phyloP scores from a whole-genome alignment of 2,797 vertebrate species.

The Masticophis lateralis region DNA sequence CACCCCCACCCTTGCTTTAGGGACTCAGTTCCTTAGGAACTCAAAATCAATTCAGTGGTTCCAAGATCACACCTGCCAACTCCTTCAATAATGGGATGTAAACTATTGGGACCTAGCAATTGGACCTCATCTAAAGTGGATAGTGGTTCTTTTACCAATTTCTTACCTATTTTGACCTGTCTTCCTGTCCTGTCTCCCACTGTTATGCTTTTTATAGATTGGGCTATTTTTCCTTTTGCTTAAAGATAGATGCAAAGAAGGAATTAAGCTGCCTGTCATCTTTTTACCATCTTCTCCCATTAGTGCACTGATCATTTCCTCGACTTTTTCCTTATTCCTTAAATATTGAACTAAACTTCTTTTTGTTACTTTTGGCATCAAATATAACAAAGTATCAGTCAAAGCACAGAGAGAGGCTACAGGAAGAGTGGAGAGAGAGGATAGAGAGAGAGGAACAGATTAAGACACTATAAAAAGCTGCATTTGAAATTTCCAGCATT shows the following conservation, averaged over 20 bases:
- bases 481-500: not conserved
- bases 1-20: no score
- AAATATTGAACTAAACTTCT: not conserved
- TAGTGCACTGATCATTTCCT: not conserved
- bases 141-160: no score
- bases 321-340: not conserved
- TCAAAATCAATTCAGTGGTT: no score
- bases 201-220: not conserved
- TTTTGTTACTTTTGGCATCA: not conserved
- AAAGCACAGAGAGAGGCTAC: not conserved
- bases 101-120: no score
- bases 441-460: not conserved
- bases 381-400: not conserved
- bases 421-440: not conserved
- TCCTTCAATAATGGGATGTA: no score
- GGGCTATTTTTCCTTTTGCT: not conserved
- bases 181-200: no score
- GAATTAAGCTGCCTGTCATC: not conserved
- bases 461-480: not conserved
- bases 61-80: no score
- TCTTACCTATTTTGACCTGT: no score
- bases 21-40: no score
- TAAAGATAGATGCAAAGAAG: not conserved
- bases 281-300: not conserved
- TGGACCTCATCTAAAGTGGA: no score